Evolutionary conservation across 1,140 invertebrate genomes (phyloP), one percentile per base, ranked within the genome.

Genomic region (Archivesica marissinica): DNA sequence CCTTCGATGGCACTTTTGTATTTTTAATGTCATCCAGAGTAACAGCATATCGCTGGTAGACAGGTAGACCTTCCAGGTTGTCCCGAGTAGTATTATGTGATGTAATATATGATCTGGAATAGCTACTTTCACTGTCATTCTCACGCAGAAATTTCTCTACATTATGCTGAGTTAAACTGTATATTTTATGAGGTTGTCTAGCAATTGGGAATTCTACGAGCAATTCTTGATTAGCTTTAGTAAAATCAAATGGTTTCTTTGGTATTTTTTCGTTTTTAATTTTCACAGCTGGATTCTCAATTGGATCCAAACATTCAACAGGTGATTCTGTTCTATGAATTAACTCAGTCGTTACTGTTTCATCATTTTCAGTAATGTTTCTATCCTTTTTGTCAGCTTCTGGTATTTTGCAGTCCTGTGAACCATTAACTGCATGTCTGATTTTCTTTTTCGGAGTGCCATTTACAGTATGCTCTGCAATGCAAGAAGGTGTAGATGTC

Each of bases 71-170:
- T 15, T 72, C 68, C 20, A 64, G 17, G 33, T 72, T 44, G 28
- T 72, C 68, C n/a, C 9, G 25, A 47, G 39, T 15, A 15, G n/a
- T 33, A 23, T 41, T 41, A 47, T 44, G 38, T 13, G n/a, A 25
- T 13, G 9, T 23, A 2, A 13, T 23, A 47, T 72, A 41, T 17
- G 30, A 30, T 15, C 41, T 44, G 2, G 68, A 50, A 50, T 44
- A 72, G 17, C 35, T 66, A 23, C 68, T 72, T 50, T 72, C 68
- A 33, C 20, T 72, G 38, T 72, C 68, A 50, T 44, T 72, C 25
- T 72, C 68, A 3, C 68, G 2, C 1, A 72, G 13, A 72, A 72
- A 72, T 72, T 50, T 72, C 44, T 72, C 68, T 50, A 72, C 30
- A 72, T 72, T 72, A 72, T 50, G 44, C 25, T 30, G 68, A 30